Conservation (phyloP, 2,113 vertebrate species). For the Indicator indicator region DNA sequence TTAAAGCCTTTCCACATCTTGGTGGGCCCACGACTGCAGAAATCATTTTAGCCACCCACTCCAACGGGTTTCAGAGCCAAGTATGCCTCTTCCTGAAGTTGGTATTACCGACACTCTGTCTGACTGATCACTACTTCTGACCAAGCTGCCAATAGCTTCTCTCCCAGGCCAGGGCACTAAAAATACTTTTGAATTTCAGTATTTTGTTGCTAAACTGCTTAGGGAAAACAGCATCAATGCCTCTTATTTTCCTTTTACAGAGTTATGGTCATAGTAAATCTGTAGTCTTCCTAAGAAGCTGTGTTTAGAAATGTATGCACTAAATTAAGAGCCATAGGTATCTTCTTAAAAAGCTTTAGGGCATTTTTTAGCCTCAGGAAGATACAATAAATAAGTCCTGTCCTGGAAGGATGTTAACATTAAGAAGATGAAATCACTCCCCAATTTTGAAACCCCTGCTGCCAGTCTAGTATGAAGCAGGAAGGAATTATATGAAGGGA, state of each 20-base stretch:
- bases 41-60: neutral
- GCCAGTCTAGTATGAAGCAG: neutral
- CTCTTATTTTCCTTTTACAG: neutral
- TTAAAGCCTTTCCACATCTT: neutral
- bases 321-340: neutral
- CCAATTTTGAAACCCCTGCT: neutral
- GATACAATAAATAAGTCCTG: rapidly evolving
- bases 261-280: neutral
- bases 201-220: neutral
- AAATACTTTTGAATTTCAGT: neutral
- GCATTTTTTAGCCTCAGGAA: neutral
- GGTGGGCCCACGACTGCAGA: neutral
- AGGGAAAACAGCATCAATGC: neutral
- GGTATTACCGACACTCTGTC: neutral
- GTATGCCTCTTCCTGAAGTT: neutral
- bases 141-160: neutral
- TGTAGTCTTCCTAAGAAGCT: neutral
- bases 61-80: neutral
- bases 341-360: neutral
- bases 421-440: neutral
- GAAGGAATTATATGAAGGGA: neutral
- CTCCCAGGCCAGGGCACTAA: neutral
- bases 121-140: neutral
- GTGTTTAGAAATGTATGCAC: neutral
- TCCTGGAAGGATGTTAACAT: neutral